Evolutionary conservation across 2,888 invertebrate species (phyloP).

Genomic region (Seira ritae): DNA sequence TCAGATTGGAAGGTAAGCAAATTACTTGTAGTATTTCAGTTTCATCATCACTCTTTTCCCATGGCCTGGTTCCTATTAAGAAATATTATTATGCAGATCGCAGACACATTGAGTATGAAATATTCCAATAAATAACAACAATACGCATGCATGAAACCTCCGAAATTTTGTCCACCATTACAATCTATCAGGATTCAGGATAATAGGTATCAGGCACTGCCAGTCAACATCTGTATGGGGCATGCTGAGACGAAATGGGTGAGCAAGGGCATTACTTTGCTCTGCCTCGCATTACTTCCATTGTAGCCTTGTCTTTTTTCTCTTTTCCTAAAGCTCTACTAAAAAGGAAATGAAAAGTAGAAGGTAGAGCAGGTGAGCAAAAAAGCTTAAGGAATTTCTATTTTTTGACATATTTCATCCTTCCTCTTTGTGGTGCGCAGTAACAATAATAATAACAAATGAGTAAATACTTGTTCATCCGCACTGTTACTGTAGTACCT

Average conservation of each 20-base stretch:
- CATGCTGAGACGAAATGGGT: conserved; percentile 13
- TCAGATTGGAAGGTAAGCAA: conserved; percentile 10
- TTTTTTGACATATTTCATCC: background rate
- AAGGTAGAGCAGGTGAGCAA: background rate
- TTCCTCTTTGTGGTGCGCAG: background rate
- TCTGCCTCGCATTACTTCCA: background rate
- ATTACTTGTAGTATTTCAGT: background rate
- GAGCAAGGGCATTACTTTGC: background rate
- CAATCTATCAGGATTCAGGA: too few species aligned
- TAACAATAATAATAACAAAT: too few species aligned
- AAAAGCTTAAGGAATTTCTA: too few species aligned
- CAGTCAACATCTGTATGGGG: conserved; percentile 9
- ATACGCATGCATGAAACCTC: conserved; percentile 45
- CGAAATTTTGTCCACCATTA: too few species aligned
- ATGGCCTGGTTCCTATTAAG: too few species aligned
- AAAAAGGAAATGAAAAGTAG: background rate
- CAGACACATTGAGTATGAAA: too few species aligned
- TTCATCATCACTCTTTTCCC: conserved; percentile 8
- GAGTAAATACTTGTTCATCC: too few species aligned
- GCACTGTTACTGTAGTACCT: too few species aligned
- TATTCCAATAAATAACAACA: conserved; percentile 35
- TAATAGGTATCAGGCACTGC: conserved; percentile 34
- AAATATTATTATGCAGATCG: too few species aligned
- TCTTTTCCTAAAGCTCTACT: background rate
- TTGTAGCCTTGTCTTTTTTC: background rate